phyloP scores from a whole-genome alignment of 2,888 invertebrate species.

The Deroplatys truncata region DNA sequence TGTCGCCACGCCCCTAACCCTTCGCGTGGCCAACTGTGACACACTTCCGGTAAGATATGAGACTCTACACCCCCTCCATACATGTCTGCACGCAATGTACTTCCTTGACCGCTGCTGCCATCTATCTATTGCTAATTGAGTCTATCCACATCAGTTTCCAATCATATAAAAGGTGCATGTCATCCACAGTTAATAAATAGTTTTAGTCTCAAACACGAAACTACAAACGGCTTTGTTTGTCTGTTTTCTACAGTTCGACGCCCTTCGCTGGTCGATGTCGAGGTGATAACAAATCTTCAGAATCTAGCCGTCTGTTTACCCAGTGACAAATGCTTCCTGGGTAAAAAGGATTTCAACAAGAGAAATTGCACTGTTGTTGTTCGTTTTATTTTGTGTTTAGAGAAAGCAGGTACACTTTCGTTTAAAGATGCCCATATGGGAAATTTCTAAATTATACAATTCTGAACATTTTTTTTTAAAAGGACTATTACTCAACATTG shows the following conservation, averaged over 20 bases:
- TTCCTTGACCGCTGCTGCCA: background rate
- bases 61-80: background rate
- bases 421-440: too few relatives aligned
- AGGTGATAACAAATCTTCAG: background rate
- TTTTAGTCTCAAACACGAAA: background rate
- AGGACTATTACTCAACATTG: too few relatives aligned
- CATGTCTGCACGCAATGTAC: background rate
- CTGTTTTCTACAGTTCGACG: background rate
- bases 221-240: background rate
- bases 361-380: too few relatives aligned
- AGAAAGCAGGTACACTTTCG: too few relatives aligned
- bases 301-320: too few relatives aligned
- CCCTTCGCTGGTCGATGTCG: background rate
- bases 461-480: too few relatives aligned
- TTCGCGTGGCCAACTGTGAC: conserved; percentile 10
- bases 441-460: too few relatives aligned
- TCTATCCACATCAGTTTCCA: background rate
- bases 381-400: too few relatives aligned
- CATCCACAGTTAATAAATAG: background rate
- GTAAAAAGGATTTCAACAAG: too few relatives aligned
- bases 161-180: background rate
- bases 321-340: too few relatives aligned
- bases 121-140: background rate
- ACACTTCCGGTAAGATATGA: conserved; percentile 8
- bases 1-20: background rate